These are phyloP conservation scores for rabbit (Oryctolagus cuniculus) DNA, from an alignment of 2,113 vertebrate species.

Conservation along the genomic window mOryCun1.1 NC_091438.1:60215501-60216000, in stretches of 20 bases:
- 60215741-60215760: not conserved
- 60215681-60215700: not conserved
- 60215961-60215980: not conserved
- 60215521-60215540: not conserved
- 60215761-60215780: not conserved
- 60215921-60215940: not conserved
- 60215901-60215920: constrained; percentile 21
- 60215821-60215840: not conserved
- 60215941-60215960: not conserved
- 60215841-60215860: not conserved
- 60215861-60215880: constrained; percentile 29
- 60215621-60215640: not conserved
- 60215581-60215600: not conserved
- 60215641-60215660: not conserved
- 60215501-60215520: not conserved
- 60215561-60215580: not conserved
- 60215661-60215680: not conserved
- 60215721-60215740: not conserved
- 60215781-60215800: not conserved
- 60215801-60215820: constrained; percentile 28
- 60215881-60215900: not conserved
- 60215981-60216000: not conserved
- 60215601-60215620: not conserved
- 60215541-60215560: not conserved
- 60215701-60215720: not conserved